These are phyloP conservation scores for Campylomormyrus tamandua DNA, from an alignment of 2,113 vertebrate genomes.

Conservation along the genomic window DNA sequence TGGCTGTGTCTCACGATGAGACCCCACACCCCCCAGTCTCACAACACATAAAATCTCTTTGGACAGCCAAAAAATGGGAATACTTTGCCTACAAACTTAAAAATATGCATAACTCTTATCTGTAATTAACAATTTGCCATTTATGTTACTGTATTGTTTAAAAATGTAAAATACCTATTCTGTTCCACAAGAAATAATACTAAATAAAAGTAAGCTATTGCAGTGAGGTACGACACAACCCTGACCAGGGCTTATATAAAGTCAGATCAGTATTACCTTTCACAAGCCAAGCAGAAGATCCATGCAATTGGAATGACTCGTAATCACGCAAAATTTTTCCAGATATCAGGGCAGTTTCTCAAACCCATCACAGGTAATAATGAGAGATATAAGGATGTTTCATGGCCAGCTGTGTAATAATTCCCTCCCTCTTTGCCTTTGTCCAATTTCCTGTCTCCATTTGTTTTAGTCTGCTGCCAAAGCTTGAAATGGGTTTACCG, in stretches of 20 bases:
- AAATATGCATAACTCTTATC: not conserved
- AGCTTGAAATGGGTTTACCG: slow-evolving; percentile 21
- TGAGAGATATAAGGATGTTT: slow-evolving; percentile 27
- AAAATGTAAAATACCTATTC: not conserved
- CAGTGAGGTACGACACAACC: not conserved
- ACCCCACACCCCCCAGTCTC: not conserved
- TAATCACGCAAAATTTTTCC: slow-evolving; percentile 31
- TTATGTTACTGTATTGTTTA: not conserved
- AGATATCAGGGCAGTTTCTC: slow-evolving; percentile 28
- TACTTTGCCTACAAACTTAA: not conserved
- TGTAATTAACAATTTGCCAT: not conserved
- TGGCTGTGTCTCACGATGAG: not conserved
- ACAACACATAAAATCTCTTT: not conserved
- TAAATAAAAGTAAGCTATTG: not conserved
- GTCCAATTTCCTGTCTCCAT: slow-evolving; percentile 29
- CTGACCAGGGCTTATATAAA: not conserved
- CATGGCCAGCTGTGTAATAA: slow-evolving; percentile 26
- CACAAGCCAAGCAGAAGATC: slow-evolving; percentile 16
- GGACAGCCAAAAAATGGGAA: not conserved
- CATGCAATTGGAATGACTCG: slow-evolving; percentile 29
- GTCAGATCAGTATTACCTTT: slow-evolving; percentile 16
- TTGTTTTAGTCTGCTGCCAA: not conserved
- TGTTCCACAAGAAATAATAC: not conserved
- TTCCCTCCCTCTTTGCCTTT: slow-evolving; percentile 9
- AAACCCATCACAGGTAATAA: slow-evolving; percentile 32